A percentile compares a stretch with the other conserved stretches of the same genome.
Evolutionary conservation across 2,888 invertebrate species (phyloP).

Genomic region (Heteropelma amictum): DNA sequence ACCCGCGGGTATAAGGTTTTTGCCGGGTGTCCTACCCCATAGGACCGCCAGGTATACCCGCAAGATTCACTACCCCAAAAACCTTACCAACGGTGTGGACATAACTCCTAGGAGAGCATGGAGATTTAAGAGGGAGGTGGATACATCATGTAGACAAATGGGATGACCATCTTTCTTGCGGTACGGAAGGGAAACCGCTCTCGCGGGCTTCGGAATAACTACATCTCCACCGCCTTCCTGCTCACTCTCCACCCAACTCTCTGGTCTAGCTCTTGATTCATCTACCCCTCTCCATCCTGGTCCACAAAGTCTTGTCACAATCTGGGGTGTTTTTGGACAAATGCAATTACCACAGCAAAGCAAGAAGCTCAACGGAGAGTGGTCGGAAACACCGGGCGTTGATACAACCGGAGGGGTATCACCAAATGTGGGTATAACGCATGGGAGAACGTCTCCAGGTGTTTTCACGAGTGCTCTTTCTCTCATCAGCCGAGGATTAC

Average conservation of each 20-base stretch:
- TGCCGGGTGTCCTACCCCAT: slow-evolving; percentile 8
- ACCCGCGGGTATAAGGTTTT: slow-evolving; percentile 52
- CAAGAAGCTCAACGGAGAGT: slow-evolving; percentile 41
- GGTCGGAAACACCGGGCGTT: slow-evolving; percentile 22
- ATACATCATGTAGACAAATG: slow-evolving; percentile 67
- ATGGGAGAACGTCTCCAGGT: too few relatives aligned
- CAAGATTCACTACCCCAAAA: slow-evolving; percentile 18
- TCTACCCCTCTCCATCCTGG: slow-evolving; percentile 6
- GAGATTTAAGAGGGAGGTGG: slow-evolving; percentile 43
- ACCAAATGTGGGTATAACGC: too few relatives aligned
- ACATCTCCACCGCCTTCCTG: slow-evolving; percentile 16
- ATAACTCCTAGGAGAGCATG: slow-evolving; percentile 1
- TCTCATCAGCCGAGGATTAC: too few relatives aligned
- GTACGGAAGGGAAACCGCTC: slow-evolving; percentile 40
- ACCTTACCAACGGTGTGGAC: slow-evolving; percentile 28
- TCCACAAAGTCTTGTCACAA: slow-evolving; percentile 14
- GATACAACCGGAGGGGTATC: neutral
- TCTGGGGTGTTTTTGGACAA: slow-evolving; percentile 52
- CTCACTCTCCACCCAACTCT: neutral
- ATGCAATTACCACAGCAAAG: slow-evolving; percentile 56
- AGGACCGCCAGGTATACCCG: neutral
- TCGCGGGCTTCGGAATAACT: slow-evolving; percentile 47
- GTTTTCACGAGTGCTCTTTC: too few relatives aligned
- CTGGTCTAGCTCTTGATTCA: neutral
- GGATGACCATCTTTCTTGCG: slow-evolving; percentile 63